Conservation (phyloP, 2,113 vertebrate genomes). For the Protobothrops mucrosquamatus region DNA sequence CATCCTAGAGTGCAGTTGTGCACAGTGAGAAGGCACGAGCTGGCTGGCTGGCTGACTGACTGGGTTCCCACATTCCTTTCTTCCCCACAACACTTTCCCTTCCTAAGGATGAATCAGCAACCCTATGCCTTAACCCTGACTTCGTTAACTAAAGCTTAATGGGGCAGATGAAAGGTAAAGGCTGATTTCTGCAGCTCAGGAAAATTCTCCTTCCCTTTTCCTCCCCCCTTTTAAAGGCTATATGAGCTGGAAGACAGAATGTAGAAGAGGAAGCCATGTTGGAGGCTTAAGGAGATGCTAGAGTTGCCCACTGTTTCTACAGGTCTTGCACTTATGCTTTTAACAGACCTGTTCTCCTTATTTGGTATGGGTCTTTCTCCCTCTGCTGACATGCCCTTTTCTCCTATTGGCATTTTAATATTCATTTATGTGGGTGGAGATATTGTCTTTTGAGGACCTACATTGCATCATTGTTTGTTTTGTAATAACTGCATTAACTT, state of each 20-base stretch:
- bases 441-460: neutral
- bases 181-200: neutral
- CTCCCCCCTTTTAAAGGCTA: accelerated
- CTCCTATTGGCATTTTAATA: neutral
- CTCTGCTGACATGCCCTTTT: neutral
- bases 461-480: neutral
- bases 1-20: accelerated
- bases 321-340: neutral
- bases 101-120: constrained; percentile 11
- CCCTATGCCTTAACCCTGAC: neutral
- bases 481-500: neutral
- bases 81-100: neutral
- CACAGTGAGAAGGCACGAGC: neutral
- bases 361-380: neutral
- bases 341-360: neutral
- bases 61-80: neutral
- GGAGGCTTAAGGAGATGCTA: neutral
- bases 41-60: neutral
- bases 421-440: neutral
- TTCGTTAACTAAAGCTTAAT: constrained; percentile 3
- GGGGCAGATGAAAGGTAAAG: neutral
- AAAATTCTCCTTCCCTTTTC: neutral
- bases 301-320: neutral
- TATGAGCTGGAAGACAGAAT: neutral
- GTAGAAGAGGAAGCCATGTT: neutral